A percentile compares a stretch with the other conserved stretches of the same genome.
phyloP scores from a whole-genome alignment of 2,797 vertebrate species.

The Rhinichthys osculus region DNA sequence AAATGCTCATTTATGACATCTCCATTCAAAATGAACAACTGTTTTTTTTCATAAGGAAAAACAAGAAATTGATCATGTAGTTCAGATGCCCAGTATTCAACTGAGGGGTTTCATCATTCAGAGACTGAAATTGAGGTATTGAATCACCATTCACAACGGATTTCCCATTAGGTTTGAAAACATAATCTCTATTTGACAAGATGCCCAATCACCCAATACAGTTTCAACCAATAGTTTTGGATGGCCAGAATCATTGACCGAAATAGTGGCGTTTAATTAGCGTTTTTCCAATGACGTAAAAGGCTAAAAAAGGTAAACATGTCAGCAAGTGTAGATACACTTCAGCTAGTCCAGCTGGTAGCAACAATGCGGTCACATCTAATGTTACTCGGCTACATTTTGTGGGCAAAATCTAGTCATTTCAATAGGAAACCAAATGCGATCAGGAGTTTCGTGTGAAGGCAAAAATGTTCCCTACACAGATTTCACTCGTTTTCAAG shows the following conservation, averaged over 20 bases:
- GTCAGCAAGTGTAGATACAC: not conserved
- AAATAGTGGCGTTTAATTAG: not conserved
- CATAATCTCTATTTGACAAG: slow-evolving; percentile 6
- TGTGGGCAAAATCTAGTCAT: too few relatives aligned
- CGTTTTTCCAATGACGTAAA: not conserved
- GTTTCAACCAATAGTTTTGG: not conserved
- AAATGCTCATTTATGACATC: slow-evolving; percentile 1
- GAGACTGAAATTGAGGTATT: not conserved
- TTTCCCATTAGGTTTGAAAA: slow-evolving; percentile 3
- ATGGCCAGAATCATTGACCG: not conserved
- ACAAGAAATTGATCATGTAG: not conserved
- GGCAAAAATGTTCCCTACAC: not conserved
- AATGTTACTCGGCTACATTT: not conserved
- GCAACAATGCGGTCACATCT: not conserved
- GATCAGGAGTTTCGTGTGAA: not conserved
- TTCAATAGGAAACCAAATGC: not conserved
- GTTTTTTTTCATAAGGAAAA: not conserved
- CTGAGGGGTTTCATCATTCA: not conserved
- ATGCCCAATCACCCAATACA: not conserved
- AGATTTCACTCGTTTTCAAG: not conserved
- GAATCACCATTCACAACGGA: slow-evolving; percentile 20
- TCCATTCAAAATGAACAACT: not conserved
- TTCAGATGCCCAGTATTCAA: not conserved
- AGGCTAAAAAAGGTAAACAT: not conserved
- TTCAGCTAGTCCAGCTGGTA: not conserved